Conservation (phyloP, 2,888 invertebrate species). For the Dysmachus trigonus region DNA sequence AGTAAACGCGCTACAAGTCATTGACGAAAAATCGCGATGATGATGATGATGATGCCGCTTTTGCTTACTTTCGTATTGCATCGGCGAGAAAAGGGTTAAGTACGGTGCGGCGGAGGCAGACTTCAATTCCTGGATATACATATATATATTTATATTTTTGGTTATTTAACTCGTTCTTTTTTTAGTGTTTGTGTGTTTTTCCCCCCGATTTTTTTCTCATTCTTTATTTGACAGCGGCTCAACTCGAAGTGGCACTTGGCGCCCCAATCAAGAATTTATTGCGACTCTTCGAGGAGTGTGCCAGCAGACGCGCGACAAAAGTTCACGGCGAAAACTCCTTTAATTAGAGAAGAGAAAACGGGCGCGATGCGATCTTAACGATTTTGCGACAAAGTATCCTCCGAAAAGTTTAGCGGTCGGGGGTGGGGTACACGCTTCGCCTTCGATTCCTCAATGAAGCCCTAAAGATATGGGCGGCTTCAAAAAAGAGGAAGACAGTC, state of each 20-base stretch:
- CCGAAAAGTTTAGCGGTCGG: not conserved
- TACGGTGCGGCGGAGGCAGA: constrained; percentile 2
- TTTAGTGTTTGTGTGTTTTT: not conserved
- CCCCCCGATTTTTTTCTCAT: not conserved
- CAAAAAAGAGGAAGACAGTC: not conserved
- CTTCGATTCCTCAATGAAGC: constrained; percentile 38
- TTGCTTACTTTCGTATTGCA: not conserved
- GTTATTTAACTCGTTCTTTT: not conserved
- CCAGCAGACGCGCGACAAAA: constrained; percentile 23
- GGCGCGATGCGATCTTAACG: constrained; percentile 26
- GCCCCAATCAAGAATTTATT: constrained; percentile 45
- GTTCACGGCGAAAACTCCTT: constrained; percentile 19
- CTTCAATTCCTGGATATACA: not conserved
- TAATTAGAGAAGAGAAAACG: constrained; percentile 35
- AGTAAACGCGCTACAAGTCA: constrained; percentile 33
- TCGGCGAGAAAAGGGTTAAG: constrained; percentile 36
- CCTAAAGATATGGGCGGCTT: constrained; percentile 24
- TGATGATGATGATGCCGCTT: not conserved
- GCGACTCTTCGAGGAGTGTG: constrained; percentile 43
- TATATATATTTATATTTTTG: not conserved
- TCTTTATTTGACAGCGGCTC: constrained; percentile 41
- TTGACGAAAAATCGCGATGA: constrained; percentile 20
- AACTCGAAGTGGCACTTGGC: constrained; percentile 38
- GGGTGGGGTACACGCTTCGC: not conserved
- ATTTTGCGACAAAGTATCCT: constrained; percentile 38